A percentile compares a stretch with the other conserved stretches of the same genome.
Evolutionary conservation across 2,888 invertebrate species (phyloP).

Genomic region (Acanthosepion lycidas): DNA sequence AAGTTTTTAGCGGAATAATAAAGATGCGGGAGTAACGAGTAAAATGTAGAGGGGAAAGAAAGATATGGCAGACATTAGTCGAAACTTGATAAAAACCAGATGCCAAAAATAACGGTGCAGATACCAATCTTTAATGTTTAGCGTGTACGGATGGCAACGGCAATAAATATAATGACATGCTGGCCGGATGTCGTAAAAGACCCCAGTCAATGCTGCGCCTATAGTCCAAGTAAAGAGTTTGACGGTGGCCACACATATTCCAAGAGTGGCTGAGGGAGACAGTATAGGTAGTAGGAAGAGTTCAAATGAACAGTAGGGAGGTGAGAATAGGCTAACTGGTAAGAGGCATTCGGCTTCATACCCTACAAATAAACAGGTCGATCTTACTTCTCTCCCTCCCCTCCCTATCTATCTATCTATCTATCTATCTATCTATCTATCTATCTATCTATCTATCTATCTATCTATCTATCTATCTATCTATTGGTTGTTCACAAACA

Average conservation of each 20-base stretch:
- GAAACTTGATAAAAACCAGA: neutral
- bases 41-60: conserved; percentile 1
- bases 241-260: neutral
- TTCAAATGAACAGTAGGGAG: neutral
- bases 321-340: neutral
- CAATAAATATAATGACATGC: conserved; percentile 33
- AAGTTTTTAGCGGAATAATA: neutral
- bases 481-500: no score
- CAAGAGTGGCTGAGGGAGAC: neutral
- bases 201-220: neutral
- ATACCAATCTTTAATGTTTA: neutral
- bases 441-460: no score
- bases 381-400: no score
- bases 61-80: neutral
- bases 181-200: neutral
- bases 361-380: neutral
- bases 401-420: no score
- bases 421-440: no score
- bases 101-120: neutral
- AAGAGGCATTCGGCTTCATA: neutral
- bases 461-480: no score
- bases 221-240: neutral
- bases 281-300: neutral
- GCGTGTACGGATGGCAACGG: neutral
- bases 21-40: neutral